Evolutionary conservation across 1,140 invertebrate species (phyloP).

Genomic region (Aricia agestis): DNA sequence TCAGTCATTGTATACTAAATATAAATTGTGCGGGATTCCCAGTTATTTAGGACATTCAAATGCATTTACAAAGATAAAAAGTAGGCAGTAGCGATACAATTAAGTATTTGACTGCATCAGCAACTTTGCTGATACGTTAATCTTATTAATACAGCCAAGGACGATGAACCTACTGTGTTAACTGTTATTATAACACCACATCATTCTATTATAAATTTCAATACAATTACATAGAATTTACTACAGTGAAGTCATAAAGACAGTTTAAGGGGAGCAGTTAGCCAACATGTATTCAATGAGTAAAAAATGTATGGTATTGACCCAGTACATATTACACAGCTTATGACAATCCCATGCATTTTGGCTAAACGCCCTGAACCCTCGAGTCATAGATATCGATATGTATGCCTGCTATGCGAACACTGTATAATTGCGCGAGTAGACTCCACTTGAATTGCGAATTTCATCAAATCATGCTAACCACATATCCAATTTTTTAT

Average conservation of each 20-base stretch:
- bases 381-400: not conserved
- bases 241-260: not conserved
- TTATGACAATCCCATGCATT: not conserved
- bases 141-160: not conserved
- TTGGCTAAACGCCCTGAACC: not conserved
- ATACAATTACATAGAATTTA: not conserved
- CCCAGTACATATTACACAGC: not conserved
- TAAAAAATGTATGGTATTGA: not conserved
- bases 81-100: slow-evolving; percentile 3
- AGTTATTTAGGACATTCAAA: not conserved
- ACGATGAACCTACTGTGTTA: not conserved
- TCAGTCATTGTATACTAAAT: slow-evolving; percentile 6
- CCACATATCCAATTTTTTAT: not conserved
- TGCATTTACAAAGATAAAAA: slow-evolving; percentile 15
- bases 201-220: not conserved
- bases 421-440: not conserved
- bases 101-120: not conserved
- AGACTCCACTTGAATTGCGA: not conserved
- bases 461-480: not conserved
- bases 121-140: not conserved
- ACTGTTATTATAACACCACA: not conserved
- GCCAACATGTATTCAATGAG: too few relatives aligned
- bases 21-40: slow-evolving; percentile 3
- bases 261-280: not conserved
- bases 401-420: slow-evolving; percentile 1